phyloP scores from a whole-genome alignment of 2,888 invertebrate species.

The Argyresthia goedartella region DNA sequence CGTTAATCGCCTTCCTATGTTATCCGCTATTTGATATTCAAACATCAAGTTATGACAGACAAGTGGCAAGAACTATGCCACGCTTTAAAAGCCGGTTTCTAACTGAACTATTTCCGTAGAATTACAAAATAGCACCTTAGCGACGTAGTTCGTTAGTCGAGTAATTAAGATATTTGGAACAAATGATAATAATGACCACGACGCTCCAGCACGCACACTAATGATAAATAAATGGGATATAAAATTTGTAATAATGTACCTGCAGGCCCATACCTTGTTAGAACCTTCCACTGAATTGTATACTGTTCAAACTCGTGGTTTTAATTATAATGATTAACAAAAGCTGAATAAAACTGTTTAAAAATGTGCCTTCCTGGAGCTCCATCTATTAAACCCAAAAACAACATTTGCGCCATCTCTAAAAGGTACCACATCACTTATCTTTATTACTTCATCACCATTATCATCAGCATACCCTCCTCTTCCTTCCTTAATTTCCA shows the following conservation, averaged over 20 bases:
- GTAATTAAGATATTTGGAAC: conserved; percentile 12
- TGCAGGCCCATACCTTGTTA: conserved; percentile 21
- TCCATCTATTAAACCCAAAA: conserved; percentile 14
- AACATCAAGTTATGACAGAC: no score
- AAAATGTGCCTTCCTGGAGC: conserved; percentile 43
- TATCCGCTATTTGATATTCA: no score
- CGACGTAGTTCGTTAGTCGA: neutral
- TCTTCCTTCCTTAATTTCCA: no score
- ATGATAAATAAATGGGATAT: conserved; percentile 52
- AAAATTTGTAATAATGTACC: conserved; percentile 25
- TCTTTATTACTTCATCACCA: no score
- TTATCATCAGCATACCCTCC: no score
- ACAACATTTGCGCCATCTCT: conserved; percentile 30
- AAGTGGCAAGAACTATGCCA: no score
- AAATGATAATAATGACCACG: conserved; percentile 31
- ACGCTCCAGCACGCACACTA: conserved; percentile 20
- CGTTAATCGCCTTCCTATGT: no score
- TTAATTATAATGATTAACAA: neutral
- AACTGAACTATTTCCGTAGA: neutral
- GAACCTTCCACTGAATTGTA: conserved; percentile 22
- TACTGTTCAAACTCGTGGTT: conserved; percentile 15
- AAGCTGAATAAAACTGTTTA: conserved; percentile 6
- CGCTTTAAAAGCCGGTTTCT: neutral
- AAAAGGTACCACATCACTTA: conserved; percentile 24
- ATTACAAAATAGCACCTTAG: neutral